These are phyloP conservation scores for Thaumatotibia leucotreta DNA, from an alignment of 1,140 invertebrate species.

Conservation along the genomic window DNA sequence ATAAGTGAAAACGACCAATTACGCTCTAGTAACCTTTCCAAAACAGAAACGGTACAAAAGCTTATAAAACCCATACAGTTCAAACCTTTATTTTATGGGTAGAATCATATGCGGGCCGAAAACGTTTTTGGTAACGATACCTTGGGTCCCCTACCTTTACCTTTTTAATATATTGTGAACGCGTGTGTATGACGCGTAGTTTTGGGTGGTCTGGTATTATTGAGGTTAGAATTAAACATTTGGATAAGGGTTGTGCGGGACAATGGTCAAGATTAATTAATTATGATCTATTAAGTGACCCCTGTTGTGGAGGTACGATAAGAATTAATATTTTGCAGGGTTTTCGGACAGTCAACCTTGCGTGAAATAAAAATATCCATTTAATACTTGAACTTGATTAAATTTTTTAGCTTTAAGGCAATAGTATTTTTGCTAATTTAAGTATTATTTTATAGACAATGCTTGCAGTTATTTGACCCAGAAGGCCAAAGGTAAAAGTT, in stretches of 20 bases:
- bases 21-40: neutral
- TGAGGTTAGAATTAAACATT: neutral
- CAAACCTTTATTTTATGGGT: neutral
- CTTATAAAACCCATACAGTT: neutral
- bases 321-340: too few relatives aligned
- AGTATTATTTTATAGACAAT: too few relatives aligned
- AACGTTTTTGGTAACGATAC: neutral
- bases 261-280: neutral
- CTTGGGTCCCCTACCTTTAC: neutral
- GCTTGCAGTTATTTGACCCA: too few relatives aligned
- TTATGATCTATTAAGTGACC: neutral
- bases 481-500: too few relatives aligned
- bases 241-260: neutral
- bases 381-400: too few relatives aligned
- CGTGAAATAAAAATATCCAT: too few relatives aligned
- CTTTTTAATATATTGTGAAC: neutral
- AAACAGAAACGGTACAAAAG: neutral
- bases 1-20: slow-evolving; percentile 8
- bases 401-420: too few relatives aligned
- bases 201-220: neutral
- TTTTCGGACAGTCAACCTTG: too few relatives aligned
- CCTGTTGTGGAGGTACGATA: neutral
- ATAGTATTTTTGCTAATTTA: too few relatives aligned
- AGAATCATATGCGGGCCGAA: neutral
- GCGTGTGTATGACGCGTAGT: slow-evolving; percentile 1